These are phyloP conservation scores for Drosophila pectinifera DNA, from an alignment of 1,140 invertebrate genomes.

Conservation along the genomic window DNA sequence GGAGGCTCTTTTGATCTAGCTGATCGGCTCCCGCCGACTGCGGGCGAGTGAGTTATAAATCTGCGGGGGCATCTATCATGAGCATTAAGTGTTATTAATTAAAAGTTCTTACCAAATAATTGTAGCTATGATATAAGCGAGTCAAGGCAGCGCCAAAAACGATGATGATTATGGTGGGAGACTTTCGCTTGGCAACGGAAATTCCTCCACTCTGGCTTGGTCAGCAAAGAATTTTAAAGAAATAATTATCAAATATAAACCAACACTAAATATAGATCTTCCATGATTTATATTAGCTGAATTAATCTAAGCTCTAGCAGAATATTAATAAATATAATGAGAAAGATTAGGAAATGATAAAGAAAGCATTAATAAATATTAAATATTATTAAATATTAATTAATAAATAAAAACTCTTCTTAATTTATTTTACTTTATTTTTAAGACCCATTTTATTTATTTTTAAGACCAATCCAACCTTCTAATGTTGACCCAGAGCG, in stretches of 20 bases:
- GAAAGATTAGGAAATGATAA: too few species aligned
- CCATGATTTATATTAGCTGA: too few species aligned
- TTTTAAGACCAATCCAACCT: not conserved
- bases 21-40: conserved; percentile 21
- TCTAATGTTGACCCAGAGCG: not conserved
- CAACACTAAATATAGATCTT: too few species aligned
- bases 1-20: conserved; percentile 61
- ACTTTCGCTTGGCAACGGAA: conserved; percentile 52
- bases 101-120: conserved; percentile 70
- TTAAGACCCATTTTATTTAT: too few species aligned
- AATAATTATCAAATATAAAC: not conserved
- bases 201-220: too few species aligned
- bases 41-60: conserved; percentile 51
- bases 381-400: too few species aligned
- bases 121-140: conserved; percentile 60
- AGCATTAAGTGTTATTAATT: conserved; percentile 74
- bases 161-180: conserved; percentile 7
- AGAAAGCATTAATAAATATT: too few species aligned
- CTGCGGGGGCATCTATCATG: conserved; percentile 52
- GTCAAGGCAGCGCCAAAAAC: conserved; percentile 11
- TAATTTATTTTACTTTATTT: too few species aligned
- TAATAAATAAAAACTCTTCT: too few species aligned
- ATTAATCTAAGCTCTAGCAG: too few species aligned
- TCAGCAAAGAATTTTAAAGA: not conserved
- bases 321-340: too few species aligned